Base-by-base conservation (phyloP, 2,797 vertebrate species). In the Lacerta agilis region DNA sequence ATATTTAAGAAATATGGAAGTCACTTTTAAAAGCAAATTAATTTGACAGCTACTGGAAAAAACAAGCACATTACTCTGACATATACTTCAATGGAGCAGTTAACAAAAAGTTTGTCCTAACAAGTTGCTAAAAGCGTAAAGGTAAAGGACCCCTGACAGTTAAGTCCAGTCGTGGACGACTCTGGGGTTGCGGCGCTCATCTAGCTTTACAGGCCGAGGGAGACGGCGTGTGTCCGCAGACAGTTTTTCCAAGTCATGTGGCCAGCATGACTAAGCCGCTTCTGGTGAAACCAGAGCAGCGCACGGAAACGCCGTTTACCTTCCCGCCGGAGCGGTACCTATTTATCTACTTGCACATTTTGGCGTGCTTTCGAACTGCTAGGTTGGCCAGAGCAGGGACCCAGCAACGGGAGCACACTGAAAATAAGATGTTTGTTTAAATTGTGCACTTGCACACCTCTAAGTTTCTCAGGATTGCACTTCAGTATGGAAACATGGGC, bases 231-330 rank as follows among this genome's bases (percentile, higher is more conserved):
- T 49, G 49, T 13, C 49, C 49, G 1, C 49, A 49, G 45, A 13
- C 45, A 55, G 13, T 15, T 15, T 49, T 49, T 15, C 49, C 0
- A 3, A 11, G 49, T 49, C 49, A 49, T 49, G 49, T 49, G 49
- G 11, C 49, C 49, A 49, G 49, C 49, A 55, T 55, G 13, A 55
- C 49, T 15, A 55, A 55, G 49, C 49, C 49, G 13, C 49, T 55
- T 55, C 49, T 15, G 49, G 49, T 13, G 1, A 55, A 55, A 55
- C 49, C 49, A 55, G 49, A 55, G 49, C 49, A 4, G 49, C 49
- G 0, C 13, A 55, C 0, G 1, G 49, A 55, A 55, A 55, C 49
- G 0, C 13, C 1, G 1, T 55, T 55, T 55, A 55, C 3, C 49
- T 55, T 55, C 49, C 49, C 13, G 3, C 49, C 11, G 49, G 49